phyloP scores from a whole-genome alignment of 2,113 vertebrate species.

The Chlamydotis undulata region DNA sequence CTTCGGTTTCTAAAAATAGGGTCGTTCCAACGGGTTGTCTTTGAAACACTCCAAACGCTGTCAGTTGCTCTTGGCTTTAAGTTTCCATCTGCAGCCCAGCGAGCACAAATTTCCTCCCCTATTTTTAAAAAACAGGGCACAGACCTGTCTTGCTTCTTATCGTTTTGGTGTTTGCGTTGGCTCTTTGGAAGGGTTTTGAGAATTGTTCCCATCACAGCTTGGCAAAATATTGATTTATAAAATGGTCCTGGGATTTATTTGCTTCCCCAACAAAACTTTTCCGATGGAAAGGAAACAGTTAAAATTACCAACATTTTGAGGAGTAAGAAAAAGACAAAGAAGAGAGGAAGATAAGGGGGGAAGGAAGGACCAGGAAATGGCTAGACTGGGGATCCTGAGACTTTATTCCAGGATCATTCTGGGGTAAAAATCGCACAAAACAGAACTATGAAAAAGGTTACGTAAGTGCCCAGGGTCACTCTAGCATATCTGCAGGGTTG shows the following conservation, averaged over 20 bases:
- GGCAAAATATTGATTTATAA: neutral
- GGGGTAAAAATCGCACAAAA: neutral
- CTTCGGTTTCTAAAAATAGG: constrained; percentile 14
- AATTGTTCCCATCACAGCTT: neutral
- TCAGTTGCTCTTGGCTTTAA: neutral
- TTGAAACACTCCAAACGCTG: neutral
- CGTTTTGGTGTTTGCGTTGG: neutral
- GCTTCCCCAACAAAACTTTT: neutral
- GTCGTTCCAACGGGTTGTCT: neutral
- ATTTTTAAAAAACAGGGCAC: neutral
- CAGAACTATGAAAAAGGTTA: neutral
- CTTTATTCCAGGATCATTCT: neutral
- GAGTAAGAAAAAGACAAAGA: neutral
- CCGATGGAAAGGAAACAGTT: neutral
- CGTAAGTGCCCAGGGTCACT: neutral
- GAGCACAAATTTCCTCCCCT: neutral
- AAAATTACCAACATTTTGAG: neutral
- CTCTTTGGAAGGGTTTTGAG: neutral
- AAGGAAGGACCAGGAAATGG: neutral
- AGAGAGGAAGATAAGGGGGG: neutral
- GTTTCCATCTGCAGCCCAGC: neutral
- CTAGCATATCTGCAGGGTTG: neutral
- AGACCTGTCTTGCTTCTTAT: neutral
- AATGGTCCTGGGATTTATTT: neutral
- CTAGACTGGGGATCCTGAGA: neutral